A percentile compares a stretch with the other conserved stretches of the same genome.
phyloP scores from a whole-genome alignment of 2,888 invertebrate genomes.

The Hydrotaea diabolus region DNA sequence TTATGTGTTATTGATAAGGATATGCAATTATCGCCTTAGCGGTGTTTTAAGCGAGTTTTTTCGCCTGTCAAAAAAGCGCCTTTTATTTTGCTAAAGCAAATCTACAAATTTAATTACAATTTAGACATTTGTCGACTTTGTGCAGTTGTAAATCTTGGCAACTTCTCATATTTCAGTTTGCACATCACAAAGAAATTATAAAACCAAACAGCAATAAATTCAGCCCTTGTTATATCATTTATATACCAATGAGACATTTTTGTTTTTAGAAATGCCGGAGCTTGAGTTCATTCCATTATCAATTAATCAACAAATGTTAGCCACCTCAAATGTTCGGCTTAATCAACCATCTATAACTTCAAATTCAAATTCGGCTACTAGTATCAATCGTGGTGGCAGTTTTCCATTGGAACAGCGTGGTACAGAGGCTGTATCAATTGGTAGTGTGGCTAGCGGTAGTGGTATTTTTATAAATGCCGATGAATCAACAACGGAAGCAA shows the following conservation, averaged over 20 bases:
- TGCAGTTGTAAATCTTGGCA: too few relatives aligned
- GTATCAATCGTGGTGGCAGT: conserved; percentile 75
- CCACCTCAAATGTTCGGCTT: conserved; percentile 69
- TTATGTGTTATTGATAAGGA: too few relatives aligned
- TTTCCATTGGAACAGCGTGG: conserved; percentile 73
- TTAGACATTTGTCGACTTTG: too few relatives aligned
- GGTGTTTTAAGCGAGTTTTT: too few relatives aligned
- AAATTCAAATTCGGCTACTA: conserved; percentile 78
- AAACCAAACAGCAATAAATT: too few relatives aligned
- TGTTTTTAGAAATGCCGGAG: conserved; percentile 76
- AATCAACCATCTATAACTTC: conserved; percentile 74
- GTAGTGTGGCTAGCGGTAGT: conserved; percentile 73
- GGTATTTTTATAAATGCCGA: conserved; percentile 74
- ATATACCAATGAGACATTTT: background rate
- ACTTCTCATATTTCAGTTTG: too few relatives aligned
- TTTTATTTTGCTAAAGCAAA: too few relatives aligned
- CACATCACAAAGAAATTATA: too few relatives aligned
- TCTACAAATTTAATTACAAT: too few relatives aligned
- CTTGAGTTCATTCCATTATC: conserved; percentile 77
- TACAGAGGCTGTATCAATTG: conserved; percentile 64
- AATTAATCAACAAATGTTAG: conserved; percentile 70
- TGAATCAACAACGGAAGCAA: conserved; percentile 70
- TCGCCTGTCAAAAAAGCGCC: too few relatives aligned
- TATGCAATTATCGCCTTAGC: too few relatives aligned
- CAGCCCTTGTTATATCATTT: background rate